Evolutionary conservation across 2,797 vertebrate species (phyloP), one percentile per base, ranked within the genome.

Genomic region (Alcedo atthis): DNA sequence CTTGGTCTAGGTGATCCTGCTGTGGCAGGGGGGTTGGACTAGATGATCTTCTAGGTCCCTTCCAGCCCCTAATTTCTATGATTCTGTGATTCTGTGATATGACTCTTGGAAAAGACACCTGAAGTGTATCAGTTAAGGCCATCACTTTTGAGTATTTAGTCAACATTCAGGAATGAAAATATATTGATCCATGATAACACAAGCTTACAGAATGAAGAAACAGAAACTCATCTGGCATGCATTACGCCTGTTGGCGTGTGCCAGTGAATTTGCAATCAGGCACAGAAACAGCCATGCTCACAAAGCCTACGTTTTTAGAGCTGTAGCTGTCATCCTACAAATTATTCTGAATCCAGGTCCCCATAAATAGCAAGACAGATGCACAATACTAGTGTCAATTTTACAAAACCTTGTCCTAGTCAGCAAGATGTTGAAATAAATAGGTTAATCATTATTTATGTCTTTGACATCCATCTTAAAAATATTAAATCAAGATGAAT

Each of bases 401-500:
- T 35, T 93, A 54, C 40, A 86, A 94, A 96, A 83, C 45, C 73
- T 92, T 95, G 93, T 75, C 71, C 70, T 68, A 93, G 76, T 74
- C 82, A 94, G 79, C 85, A 94, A 80, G 46, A 92, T 40, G 79
- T 13, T 87, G 43, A 69, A 95, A 94, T 95, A 97, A 95, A 90
- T 82, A 95, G 58, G 87, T 95, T 96, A 94, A 96, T 96, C 21
- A 89, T 94, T 96, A 94, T 95, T 96, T 95, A 90, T 91, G 78
- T 54, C 45, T 85, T 93, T 83, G 21, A 46, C 94, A 68, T 83
- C 96, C 59, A 95, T 95, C 46, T 85, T 93, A 95, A 93, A 85
- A 93, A 32, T 69, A 90, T 95, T 96, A 96, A 96, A 97, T 95
- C 62, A 82, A 61, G 87, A 92, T 62, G 14, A 94, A 95, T 94